Evolutionary conservation across 2,888 invertebrate genomes (phyloP), one percentile per base, ranked within the genome.

Genomic region (Ctena decussata): DNA sequence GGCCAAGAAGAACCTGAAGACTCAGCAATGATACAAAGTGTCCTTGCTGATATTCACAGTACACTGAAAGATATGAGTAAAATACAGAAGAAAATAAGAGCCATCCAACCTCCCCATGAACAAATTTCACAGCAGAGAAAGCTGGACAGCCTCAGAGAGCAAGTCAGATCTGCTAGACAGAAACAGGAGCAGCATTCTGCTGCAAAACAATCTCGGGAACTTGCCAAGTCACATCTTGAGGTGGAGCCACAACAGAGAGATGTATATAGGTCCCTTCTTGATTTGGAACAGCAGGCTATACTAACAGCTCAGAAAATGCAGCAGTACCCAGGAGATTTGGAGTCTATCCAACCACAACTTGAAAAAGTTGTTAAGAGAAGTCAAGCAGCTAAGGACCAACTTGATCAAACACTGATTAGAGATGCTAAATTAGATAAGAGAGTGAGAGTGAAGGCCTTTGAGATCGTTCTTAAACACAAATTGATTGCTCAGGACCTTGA

Each of bases 381-480:
- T 35, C 27, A 73, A 46, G 5, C 11, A n/a, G 65, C 72, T 11
- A 78, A 49, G 24, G 41, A 69, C 6, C 46, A 80, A 24, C 11
- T 86, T 12, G 82, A 82, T 32, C 35, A 72, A 27, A 74, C 46
- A n/a, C 71, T 85, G n/a, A 75, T 77, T 32, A 37, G 65, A 21
- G 57, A 75, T 21, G 32, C 39, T 8, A 71, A 46, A 49, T 12
- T 86, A 15, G 73, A 80, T 27, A 86, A 77, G 77, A 70, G 78
- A 32, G n/a, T 89, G 1, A 69, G 80, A 60, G 76, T 76, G 32
- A 85, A 85, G 77, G 21, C 82, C 3, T 60, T 84, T 15, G 87
- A 87, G 77, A 75, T 85, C 35, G 57, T 85, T 24, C 75, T 89
- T 18, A 80, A 82, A 35, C 80, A 85, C 39, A 83, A 79, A 49